Evolutionary conservation across 2,888 invertebrate genomes (phyloP).

Genomic region (Ochropleura leucogaster): DNA sequence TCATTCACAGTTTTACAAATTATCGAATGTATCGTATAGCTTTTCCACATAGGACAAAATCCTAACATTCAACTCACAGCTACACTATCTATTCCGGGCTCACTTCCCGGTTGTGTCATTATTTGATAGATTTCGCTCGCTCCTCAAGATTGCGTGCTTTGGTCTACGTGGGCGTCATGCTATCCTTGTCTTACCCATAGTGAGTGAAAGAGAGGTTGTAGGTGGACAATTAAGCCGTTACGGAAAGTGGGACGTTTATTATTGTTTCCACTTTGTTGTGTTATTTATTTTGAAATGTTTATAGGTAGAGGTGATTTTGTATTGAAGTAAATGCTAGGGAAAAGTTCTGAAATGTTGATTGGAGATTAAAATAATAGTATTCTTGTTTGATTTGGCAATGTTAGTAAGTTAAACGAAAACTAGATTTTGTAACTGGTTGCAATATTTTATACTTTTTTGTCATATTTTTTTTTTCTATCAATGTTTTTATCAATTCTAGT

Average conservation of each 20-base stretch:
- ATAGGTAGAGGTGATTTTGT: slow-evolving; percentile 36
- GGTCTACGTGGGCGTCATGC: slow-evolving; percentile 64
- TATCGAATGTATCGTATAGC: slow-evolving; percentile 24
- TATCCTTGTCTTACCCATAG: slow-evolving; percentile 44
- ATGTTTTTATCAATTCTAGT: too few species aligned
- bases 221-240: slow-evolving; percentile 62
- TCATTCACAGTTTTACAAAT: too few species aligned
- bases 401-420: neutral
- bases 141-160: slow-evolving; percentile 67
- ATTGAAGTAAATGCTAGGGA: neutral
- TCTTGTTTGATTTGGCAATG: neutral
- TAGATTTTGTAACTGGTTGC: neutral
- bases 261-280: slow-evolving; percentile 61
- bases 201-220: slow-evolving; percentile 43
- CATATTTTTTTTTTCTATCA: too few species aligned
- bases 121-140: slow-evolving; percentile 66
- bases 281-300: slow-evolving; percentile 56
- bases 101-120: slow-evolving; percentile 66
- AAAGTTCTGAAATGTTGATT: slow-evolving; percentile 4
- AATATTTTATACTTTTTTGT: too few species aligned
- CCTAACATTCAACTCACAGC: slow-evolving; percentile 28
- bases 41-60: slow-evolving; percentile 6
- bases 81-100: slow-evolving; percentile 57
- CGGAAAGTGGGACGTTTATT: slow-evolving; percentile 66
- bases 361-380: neutral